Evolutionary conservation across 2,113 vertebrate species (phyloP).

Genomic region (Pomatorhinus ruficollis): DNA sequence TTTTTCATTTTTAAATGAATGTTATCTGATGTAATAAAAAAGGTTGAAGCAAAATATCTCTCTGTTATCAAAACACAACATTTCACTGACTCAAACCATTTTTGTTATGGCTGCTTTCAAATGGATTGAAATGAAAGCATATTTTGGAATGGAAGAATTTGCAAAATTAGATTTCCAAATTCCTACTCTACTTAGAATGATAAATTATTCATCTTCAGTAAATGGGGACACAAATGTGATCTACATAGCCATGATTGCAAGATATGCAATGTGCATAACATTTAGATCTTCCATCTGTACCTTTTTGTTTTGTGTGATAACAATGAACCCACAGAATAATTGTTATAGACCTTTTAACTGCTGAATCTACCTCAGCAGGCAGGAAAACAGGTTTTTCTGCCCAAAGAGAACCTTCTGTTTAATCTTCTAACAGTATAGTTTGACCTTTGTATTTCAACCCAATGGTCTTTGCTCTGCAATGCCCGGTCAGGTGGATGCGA

Average conservation of each 20-base stretch:
- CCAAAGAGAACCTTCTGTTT: neutral
- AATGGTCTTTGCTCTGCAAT: neutral
- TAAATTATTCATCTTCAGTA: neutral
- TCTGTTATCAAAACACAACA: slow-evolving; percentile 45
- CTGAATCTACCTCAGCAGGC: neutral
- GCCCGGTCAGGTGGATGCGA: neutral
- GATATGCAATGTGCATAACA: neutral
- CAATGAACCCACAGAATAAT: neutral
- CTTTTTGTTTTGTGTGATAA: neutral
- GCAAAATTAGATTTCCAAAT: slow-evolving; percentile 30
- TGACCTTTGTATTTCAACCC: neutral
- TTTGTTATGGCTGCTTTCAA: slow-evolving; percentile 57
- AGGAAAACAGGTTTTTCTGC: neutral
- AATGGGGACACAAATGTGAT: neutral
- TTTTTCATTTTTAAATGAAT: slow-evolving; percentile 41
- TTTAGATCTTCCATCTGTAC: neutral
- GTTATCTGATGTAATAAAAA: slow-evolving; percentile 49
- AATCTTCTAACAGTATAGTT: neutral
- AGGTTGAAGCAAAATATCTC: slow-evolving; percentile 28
- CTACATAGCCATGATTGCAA: neutral
- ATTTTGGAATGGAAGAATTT: slow-evolving; percentile 11
- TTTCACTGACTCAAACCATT: slow-evolving; percentile 19
- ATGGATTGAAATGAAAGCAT: slow-evolving; percentile 18
- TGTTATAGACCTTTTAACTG: neutral
- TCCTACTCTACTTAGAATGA: neutral